A percentile compares a stretch with the other conserved stretches of the same genome.
Conservation (phyloP, 2,888 invertebrate species). For the Epiblema foenella region DNA sequence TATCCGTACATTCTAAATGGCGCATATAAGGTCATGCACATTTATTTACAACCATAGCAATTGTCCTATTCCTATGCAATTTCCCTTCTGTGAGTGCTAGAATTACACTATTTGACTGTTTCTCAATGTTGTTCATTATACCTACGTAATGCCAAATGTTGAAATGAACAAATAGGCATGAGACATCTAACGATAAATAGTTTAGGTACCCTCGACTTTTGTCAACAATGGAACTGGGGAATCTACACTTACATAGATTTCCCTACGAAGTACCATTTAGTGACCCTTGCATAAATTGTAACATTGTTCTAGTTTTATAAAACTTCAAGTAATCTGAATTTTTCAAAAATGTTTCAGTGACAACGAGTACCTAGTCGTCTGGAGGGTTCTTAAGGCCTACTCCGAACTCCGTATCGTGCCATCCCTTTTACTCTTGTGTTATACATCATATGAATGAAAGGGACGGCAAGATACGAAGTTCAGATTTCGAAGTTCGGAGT, state of each 20-base stretch:
- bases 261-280: not conserved
- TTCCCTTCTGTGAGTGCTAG: not conserved
- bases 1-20: constrained; percentile 25
- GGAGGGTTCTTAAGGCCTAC: too few species aligned
- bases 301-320: not conserved
- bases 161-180: not conserved
- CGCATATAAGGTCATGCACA: constrained; percentile 1
- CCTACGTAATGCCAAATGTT: not conserved
- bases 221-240: not conserved
- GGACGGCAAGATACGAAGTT: too few species aligned
- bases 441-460: too few species aligned
- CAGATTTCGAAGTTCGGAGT: too few species aligned
- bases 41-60: not conserved
- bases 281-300: not conserved
- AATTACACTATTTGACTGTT: not conserved
- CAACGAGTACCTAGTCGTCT: not conserved
- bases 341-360: not conserved
- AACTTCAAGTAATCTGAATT: not conserved
- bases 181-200: not conserved
- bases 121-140: not conserved
- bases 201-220: not conserved
- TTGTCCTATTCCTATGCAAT: not conserved
- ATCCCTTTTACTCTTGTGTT: too few species aligned
- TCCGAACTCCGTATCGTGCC: too few species aligned
- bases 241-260: too few species aligned